Conservation (phyloP, 2,888 invertebrate genomes). For the Metopia argyrocephala region DNA sequence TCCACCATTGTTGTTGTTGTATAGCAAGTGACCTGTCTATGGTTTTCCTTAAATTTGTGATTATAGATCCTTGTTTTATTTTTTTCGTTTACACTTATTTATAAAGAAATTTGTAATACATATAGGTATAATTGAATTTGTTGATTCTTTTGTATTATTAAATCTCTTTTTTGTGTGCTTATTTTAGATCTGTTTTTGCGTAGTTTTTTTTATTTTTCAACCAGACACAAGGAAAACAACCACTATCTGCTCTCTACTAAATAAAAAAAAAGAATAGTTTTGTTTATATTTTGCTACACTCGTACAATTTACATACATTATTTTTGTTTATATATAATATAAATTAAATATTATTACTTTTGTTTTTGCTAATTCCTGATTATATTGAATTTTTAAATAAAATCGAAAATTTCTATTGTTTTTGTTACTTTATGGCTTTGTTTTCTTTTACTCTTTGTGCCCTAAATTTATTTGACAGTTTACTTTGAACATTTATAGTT, state of each 20-base stretch:
- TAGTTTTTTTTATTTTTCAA: conserved; percentile 32
- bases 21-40: conserved; percentile 9
- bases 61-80: not conserved
- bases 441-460: conserved; percentile 27
- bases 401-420: conserved; percentile 48
- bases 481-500: not conserved
- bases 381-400: conserved; percentile 41
- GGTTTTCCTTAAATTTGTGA: not conserved
- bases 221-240: conserved; percentile 28
- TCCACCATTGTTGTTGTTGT: conserved; percentile 85
- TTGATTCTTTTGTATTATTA: not conserved
- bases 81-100: not conserved
- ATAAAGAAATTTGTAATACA: not conserved
- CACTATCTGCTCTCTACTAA: not conserved
- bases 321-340: not conserved
- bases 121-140: not conserved
- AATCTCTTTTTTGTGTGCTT: not conserved
- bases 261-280: not conserved
- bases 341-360: not conserved
- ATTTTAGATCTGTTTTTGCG: conserved; percentile 36
- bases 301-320: not conserved
- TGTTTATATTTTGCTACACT: not conserved
- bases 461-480: conserved; percentile 41
- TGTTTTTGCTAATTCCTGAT: not conserved
- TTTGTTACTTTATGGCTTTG: conserved; percentile 47